A percentile compares a stretch with the other conserved stretches of the same genome.
Evolutionary conservation across 2,797 vertebrate genomes (phyloP).

Genomic region (Clarias platycephalus): DNA sequence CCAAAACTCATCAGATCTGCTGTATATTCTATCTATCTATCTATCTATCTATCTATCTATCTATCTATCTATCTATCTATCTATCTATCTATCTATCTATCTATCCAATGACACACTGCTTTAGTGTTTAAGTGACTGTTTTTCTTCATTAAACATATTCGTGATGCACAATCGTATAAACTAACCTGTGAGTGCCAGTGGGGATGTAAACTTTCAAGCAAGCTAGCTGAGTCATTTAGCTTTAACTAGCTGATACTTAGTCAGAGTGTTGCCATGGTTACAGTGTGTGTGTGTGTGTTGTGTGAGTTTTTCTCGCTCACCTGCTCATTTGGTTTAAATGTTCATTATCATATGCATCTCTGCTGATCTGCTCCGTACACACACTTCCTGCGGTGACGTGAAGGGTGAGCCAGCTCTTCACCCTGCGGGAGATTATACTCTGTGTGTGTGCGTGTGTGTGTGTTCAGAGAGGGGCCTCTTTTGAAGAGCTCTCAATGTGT

Average conservation of each 20-base stretch:
- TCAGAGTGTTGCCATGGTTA: background rate
- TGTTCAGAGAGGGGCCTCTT: slow-evolving; percentile 21
- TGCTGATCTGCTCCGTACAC: slow-evolving; percentile 50
- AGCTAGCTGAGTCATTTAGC: background rate
- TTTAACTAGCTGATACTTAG: background rate
- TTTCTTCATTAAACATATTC: background rate
- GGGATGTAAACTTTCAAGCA: background rate
- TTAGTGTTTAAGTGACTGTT: background rate
- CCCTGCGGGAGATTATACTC: background rate
- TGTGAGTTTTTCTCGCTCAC: background rate
- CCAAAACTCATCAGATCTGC: background rate
- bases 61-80: slow-evolving; percentile 5
- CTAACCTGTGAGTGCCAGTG: background rate
- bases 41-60: slow-evolving; percentile 4
- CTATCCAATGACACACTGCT: background rate
- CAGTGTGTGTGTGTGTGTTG: background rate
- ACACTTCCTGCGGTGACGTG: slow-evolving; percentile 34
- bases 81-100: background rate
- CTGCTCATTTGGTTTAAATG: slow-evolving; percentile 4
- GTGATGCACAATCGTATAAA: background rate
- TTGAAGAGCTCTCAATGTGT: slow-evolving; percentile 10
- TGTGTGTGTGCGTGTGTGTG: slow-evolving; percentile 26
- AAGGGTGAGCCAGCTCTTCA: background rate
- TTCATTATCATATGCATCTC: slow-evolving; percentile 37
- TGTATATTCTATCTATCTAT: background rate